A percentile compares a stretch with the other conserved stretches of the same genome.
Conservation (phyloP, 2,797 vertebrate species). For the Momotus momota region DNA sequence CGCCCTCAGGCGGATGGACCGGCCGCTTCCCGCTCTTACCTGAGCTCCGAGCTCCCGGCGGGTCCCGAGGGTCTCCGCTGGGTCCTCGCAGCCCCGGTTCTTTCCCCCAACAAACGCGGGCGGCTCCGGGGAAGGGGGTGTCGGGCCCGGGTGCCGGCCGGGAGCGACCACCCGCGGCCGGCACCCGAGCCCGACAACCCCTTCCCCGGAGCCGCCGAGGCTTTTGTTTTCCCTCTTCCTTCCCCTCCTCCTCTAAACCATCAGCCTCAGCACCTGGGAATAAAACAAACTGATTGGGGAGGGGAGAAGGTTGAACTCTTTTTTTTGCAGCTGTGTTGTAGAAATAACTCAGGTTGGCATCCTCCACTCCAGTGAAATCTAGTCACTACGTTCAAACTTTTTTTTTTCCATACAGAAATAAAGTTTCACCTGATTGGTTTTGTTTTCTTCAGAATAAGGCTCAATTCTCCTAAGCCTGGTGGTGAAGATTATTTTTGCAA, state of each 20-base stretch:
- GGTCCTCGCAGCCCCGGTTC: too few species aligned
- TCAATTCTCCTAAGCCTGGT: background rate
- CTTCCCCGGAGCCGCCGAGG: background rate
- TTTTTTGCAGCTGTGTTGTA: background rate
- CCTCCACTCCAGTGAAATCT: background rate
- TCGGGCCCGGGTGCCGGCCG: too few species aligned
- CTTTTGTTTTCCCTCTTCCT: background rate
- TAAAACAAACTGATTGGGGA: too few species aligned
- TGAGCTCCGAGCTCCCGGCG: rapidly evolving
- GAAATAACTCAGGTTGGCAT: rapidly evolving
- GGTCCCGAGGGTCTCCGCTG: too few species aligned
- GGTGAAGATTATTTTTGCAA: background rate
- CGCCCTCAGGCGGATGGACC: background rate
- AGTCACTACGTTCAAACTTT: too few species aligned
- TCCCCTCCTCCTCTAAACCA: background rate
- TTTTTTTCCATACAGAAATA: too few species aligned
- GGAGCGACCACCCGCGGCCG: background rate
- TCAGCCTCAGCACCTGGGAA: background rate
- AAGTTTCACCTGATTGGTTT: background rate
- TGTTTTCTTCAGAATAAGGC: background rate
- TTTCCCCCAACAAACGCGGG: background rate
- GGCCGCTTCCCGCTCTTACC: background rate
- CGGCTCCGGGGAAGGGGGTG: background rate
- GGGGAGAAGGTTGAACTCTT: background rate
- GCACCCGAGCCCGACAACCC: background rate